Conservation (phyloP, 1,140 invertebrate species). For the Platyscapa corneri region DNA sequence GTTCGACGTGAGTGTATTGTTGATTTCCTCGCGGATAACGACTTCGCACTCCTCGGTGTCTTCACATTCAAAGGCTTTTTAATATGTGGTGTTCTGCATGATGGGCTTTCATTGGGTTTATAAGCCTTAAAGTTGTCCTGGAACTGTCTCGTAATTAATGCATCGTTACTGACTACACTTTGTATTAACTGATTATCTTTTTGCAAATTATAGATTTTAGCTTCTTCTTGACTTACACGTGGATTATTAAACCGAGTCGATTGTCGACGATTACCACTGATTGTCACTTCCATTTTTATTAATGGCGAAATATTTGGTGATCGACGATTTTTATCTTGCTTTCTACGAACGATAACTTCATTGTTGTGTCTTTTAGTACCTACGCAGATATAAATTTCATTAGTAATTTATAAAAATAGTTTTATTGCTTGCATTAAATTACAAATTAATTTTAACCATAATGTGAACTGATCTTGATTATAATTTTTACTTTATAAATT, state of each 20-base stretch:
- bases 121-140: conserved; percentile 52
- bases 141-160: not conserved
- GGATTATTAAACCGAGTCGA: conserved; percentile 30
- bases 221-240: conserved; percentile 5
- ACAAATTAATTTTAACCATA: too few relatives aligned
- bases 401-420: not conserved
- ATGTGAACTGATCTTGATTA: too few relatives aligned
- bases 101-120: conserved; percentile 54
- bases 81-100: conserved; percentile 69
- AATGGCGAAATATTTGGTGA: conserved; percentile 42
- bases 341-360: conserved; percentile 19
- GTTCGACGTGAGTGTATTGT: conserved; percentile 65
- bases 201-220: not conserved
- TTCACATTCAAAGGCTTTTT: conserved; percentile 68
- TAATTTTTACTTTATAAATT: not conserved
- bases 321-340: conserved; percentile 35
- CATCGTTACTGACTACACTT: not conserved
- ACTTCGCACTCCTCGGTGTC: conserved; percentile 68
- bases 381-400: not conserved
- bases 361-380: conserved; percentile 15
- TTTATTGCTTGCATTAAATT: too few relatives aligned
- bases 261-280: conserved; percentile 14
- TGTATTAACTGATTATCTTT: conserved; percentile 28
- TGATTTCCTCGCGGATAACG: conserved; percentile 61
- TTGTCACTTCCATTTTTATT: conserved; percentile 55